phyloP scores from a whole-genome alignment of 2,113 vertebrate species.

The Eolophus roseicapilla region DNA sequence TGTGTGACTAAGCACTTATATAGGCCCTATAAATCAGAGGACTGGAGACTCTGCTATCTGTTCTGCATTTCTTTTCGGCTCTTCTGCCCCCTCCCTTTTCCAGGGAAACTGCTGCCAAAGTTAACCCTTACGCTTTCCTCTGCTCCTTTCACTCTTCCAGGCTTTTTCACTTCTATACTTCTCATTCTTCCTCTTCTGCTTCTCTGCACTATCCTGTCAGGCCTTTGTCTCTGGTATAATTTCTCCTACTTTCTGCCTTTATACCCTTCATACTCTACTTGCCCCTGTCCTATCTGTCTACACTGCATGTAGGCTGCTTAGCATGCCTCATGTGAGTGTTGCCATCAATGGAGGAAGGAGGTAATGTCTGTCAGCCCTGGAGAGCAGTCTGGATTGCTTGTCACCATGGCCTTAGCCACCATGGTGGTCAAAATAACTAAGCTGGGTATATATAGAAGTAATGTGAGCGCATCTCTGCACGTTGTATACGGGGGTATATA shows the following conservation, averaged over 20 bases:
- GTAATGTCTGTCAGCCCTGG: neutral
- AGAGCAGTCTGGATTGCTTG: neutral
- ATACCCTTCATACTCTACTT: neutral
- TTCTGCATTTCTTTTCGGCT: neutral
- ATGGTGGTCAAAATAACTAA: neutral
- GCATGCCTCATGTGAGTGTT: neutral
- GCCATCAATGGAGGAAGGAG: accelerated
- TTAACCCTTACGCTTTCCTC: neutral
- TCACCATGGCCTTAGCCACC: neutral
- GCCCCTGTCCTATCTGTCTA: neutral
- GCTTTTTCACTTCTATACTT: neutral
- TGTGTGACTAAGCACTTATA: neutral
- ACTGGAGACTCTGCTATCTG: neutral
- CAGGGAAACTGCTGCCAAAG: neutral
- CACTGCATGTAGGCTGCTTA: neutral
- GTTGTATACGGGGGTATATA: neutral
- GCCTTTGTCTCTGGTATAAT: neutral
- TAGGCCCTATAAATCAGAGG: neutral
- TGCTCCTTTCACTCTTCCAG: neutral
- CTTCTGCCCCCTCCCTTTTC: neutral
- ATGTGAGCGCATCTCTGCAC: neutral
- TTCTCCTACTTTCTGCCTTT: neutral
- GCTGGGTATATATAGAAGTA: neutral
- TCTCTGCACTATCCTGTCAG: neutral
- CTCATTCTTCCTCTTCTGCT: neutral